These are phyloP conservation scores for Hipparchia semele DNA, from an alignment of 2,888 invertebrate species.

Conservation along the genomic window DNA sequence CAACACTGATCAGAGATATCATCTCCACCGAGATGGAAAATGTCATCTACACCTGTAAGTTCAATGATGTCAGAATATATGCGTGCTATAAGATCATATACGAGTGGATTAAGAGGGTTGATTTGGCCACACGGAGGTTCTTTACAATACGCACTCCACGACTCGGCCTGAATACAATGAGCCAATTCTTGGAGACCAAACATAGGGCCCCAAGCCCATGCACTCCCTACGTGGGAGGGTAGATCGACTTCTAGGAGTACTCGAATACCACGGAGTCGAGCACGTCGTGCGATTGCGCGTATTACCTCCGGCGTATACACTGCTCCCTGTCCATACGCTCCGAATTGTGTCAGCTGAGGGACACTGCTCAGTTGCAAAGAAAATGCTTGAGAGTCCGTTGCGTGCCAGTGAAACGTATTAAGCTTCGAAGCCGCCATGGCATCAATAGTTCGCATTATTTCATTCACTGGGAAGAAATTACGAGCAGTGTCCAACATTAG, in stretches of 20 bases:
- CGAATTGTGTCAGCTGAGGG: slow-evolving; percentile 89
- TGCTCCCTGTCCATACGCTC: slow-evolving; percentile 90
- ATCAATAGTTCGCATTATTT: slow-evolving; percentile 87
- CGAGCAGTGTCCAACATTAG: slow-evolving; percentile 94
- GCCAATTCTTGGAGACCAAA: slow-evolving; percentile 87
- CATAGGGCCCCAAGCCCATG: slow-evolving; percentile 89
- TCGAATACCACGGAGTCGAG: slow-evolving; percentile 90
- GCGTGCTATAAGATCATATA: slow-evolving; percentile 86
- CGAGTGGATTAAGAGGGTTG: slow-evolving; percentile 88
- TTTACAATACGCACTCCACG: slow-evolving; percentile 85
- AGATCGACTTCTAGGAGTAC: slow-evolving; percentile 94
- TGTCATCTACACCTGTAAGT: slow-evolving; percentile 88
- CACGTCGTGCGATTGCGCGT: slow-evolving; percentile 88
- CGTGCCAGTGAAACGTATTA: slow-evolving; percentile 96
- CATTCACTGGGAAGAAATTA: slow-evolving; percentile 89
- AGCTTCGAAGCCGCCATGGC: slow-evolving; percentile 95
- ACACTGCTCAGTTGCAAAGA: slow-evolving; percentile 89
- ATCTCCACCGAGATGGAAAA: slow-evolving; percentile 91
- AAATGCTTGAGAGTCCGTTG: slow-evolving; percentile 94
- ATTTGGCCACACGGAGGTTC: slow-evolving; percentile 93
- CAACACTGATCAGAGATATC: slow-evolving; percentile 90
- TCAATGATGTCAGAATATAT: slow-evolving; percentile 89
- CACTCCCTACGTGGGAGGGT: slow-evolving; percentile 92
- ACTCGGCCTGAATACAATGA: slow-evolving; percentile 88
- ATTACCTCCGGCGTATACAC: slow-evolving; percentile 87